Evolutionary conservation across 2,888 invertebrate genomes (phyloP).

Genomic region (Carterocephalus palaemon): DNA sequence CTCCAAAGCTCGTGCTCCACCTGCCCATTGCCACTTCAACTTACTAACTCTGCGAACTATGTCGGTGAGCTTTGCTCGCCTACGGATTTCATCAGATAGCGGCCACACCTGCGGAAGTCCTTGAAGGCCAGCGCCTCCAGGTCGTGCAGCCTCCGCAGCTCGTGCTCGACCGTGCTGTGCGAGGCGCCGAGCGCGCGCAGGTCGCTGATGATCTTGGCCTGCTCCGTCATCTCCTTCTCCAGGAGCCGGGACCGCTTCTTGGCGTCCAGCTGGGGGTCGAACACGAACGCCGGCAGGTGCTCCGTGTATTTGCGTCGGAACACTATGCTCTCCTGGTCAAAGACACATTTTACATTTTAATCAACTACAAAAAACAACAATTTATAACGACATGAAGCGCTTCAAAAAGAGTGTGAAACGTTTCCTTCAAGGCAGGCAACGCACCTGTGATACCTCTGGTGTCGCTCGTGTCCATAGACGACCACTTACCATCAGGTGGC

Average conservation of each 20-base stretch:
- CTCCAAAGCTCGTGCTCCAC: constrained; percentile 95
- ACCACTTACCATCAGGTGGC: no score
- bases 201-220: constrained; percentile 96
- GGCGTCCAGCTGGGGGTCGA: constrained; percentile 88
- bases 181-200: constrained; percentile 92
- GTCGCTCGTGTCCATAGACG: no score
- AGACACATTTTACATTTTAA: no score
- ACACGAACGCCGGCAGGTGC: constrained; percentile 89
- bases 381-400: no score
- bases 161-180: constrained; percentile 93
- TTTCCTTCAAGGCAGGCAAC: no score
- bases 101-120: constrained; percentile 91
- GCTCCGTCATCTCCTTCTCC: constrained; percentile 98
- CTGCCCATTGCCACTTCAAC: no score
- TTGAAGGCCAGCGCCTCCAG: constrained; percentile 96
- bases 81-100: no score
- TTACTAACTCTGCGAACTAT: no score
- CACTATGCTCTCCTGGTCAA: constrained; percentile 81
- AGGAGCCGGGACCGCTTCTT: constrained; percentile 93
- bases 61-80: no score
- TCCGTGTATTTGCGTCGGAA: constrained; percentile 84
- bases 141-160: constrained; percentile 94
- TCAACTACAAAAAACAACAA: no score
- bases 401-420: no score
- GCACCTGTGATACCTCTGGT: no score